Percentiles rank a stretch among this genome's conserved stretches.
phyloP scores from a whole-genome alignment of 2,888 invertebrate genomes.

The Mesochorus sp. region DNA sequence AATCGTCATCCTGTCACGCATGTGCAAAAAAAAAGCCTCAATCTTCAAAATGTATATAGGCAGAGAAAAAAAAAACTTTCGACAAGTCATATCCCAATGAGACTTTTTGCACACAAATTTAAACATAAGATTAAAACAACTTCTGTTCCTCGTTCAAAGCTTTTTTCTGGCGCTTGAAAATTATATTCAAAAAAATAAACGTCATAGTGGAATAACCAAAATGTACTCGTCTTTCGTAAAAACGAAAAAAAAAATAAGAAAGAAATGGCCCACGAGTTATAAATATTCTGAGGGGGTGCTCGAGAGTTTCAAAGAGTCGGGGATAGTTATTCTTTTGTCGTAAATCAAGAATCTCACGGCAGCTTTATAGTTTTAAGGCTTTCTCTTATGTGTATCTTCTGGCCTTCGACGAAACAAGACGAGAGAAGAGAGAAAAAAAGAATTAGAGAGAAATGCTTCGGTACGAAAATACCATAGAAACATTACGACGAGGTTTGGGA shows the following conservation, averaged over 20 bases:
- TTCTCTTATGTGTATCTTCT: conserved; percentile 58
- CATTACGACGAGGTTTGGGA: too few relatives aligned
- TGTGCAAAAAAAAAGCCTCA: too few relatives aligned
- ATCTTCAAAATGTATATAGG: too few relatives aligned
- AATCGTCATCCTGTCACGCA: too few relatives aligned
- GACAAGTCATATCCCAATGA: too few relatives aligned
- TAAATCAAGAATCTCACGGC: conserved; percentile 63
- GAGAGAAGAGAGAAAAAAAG: too few relatives aligned
- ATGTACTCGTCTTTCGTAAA: conserved; percentile 34
- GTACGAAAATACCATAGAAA: neutral
- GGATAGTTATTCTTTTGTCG: conserved; percentile 55
- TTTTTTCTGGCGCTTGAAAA: neutral
- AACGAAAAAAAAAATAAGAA: conserved; percentile 53
- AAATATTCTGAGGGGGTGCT: conserved; percentile 50
- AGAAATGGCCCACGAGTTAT: conserved; percentile 53
- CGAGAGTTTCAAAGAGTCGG: conserved; percentile 53
- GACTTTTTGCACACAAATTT: too few relatives aligned
- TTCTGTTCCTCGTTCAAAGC: too few relatives aligned
- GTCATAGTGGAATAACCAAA: too few relatives aligned
- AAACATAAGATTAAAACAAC: too few relatives aligned
- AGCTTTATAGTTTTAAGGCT: conserved; percentile 62
- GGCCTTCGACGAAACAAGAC: neutral
- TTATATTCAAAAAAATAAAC: neutral
- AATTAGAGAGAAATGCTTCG: neutral
- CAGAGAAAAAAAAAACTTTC: too few relatives aligned